Evolutionary conservation across 2,113 vertebrate genomes (phyloP), one percentile per base, ranked within the genome.

Genomic region (Hippocampus comes): DNA sequence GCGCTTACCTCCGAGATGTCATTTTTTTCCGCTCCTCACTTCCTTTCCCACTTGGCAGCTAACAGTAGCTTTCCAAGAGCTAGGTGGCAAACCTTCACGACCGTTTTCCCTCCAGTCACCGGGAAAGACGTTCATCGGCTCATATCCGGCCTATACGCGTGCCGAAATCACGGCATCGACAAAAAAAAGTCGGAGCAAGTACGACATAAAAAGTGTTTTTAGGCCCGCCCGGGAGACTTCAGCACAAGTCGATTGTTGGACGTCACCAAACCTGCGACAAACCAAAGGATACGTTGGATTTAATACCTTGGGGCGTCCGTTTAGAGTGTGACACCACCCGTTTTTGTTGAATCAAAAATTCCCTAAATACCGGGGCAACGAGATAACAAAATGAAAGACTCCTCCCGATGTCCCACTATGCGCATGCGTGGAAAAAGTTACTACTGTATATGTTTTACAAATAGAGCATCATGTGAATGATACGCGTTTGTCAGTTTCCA

Each of bases 1-100:
- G 55, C 7, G 20, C 41, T 71, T 91, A 96, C 95, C 96, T 95
- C 93, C 96, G 93, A 90, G 96, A 97, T 94, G 95, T 97, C 96
- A 97, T 97, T 92, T 95, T 86, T 77, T 66, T 76, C 72, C 84
- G 66, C 74, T 73, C 71, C 81, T 84, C 72, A 88, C 83, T 91
- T 91, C 86, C 90, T 90, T 83, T 18, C 48, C 18, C 30, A 14
- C 84, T 85, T 81, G 82, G 84, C 84, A 82, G 72, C 81, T 88
- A 86, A 82, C 82, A 63, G 73, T 77, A 82, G 81, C 88, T 83
- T 70, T 23, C 43, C 4, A 42, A n/a, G 73, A 57, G 38, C 74
- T 77, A 79, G 86, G 81, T 76, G 72, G 75, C 79, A 75, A 76
- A 78, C 76, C 79, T 76, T 75, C 63, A 70, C 73, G 71, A 75